Evolutionary conservation across 35 echinoderm and acorn worm species (phyloP).

Genomic region (Heliocidaris erythrogramma): DNA sequence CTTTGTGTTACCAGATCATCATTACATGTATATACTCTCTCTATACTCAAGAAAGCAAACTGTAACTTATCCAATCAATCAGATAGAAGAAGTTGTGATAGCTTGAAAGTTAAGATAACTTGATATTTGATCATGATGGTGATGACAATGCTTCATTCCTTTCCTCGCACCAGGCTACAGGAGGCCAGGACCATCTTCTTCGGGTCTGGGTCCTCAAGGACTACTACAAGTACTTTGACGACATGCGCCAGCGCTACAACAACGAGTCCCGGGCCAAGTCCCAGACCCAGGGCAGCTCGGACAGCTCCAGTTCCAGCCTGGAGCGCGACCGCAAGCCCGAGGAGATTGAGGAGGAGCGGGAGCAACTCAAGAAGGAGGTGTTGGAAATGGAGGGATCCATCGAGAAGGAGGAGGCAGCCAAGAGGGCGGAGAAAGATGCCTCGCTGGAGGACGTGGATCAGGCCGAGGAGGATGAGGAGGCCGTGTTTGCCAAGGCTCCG

Average conservation of each 20-base stretch:
- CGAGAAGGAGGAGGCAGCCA: not conserved
- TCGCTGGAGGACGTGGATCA: slow-evolving; percentile 46
- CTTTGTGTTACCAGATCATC: too few relatives aligned
- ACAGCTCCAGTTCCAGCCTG: slow-evolving; percentile 45
- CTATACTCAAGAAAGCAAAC: too few relatives aligned
- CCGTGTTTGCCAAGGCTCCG: slow-evolving; percentile 80
- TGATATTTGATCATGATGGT: not conserved
- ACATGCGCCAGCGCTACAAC: slow-evolving; percentile 96
- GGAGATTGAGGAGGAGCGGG: slow-evolving; percentile 44
- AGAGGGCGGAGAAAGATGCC: slow-evolving; percentile 34
- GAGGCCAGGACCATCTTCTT: slow-evolving; percentile 86
- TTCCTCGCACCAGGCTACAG: slow-evolving; percentile 75
- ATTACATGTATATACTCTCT: too few relatives aligned
- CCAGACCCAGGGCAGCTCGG: slow-evolving; percentile 18
- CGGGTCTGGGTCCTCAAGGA: slow-evolving; percentile 97
- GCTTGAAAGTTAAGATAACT: not conserved
- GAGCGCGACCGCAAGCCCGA: slow-evolving; percentile 53
- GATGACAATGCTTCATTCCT: not conserved
- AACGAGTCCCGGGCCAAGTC: slow-evolving; percentile 65
- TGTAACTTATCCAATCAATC: too few relatives aligned
- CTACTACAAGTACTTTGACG: slow-evolving; percentile 98
- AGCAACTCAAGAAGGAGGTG: slow-evolving; percentile 48
- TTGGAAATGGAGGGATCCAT: slow-evolving; percentile 48
- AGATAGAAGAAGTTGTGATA: too few relatives aligned
- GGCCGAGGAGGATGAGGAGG: slow-evolving; percentile 59